Evolutionary conservation across 2,888 invertebrate genomes (phyloP), one percentile per base, ranked within the genome.

Genomic region (Agonopterix alstromeriana): DNA sequence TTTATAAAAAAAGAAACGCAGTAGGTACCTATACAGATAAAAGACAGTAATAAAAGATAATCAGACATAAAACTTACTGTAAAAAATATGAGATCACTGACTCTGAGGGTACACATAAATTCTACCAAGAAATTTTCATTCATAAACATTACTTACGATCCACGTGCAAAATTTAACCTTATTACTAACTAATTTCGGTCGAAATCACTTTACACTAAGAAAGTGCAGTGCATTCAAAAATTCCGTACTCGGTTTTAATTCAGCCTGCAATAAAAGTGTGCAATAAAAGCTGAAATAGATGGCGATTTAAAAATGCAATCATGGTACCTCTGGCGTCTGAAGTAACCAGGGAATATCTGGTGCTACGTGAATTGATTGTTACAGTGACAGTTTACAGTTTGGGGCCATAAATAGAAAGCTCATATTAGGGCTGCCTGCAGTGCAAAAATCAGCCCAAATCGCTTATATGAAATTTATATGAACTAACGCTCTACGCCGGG

Each of bases 231-330:
- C 49, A 51, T 27, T 46, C 43, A 45, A 48, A 53, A 51, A 48
- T 42, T 44, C 42, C 45, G n/a, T 4, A 53, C 50, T 54, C 50
- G 53, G 56, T 58, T 64, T 65, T 60, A 67, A 67, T 67, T 65
- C 61, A 58, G 63, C 60, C 58, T 58, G 65, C 61, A 63, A 63
- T 66, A 61, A 68, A 67, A 66, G 56, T 61, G 60, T 58, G 60
- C 60, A 63, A 61, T 65, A 64, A 67, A 69, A 60, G 59, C 55
- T 59, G 53, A 63, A 63, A 67, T 64, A 61, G 55, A 62, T 61
- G 63, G 65, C 55, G 61, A 59, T 68, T 67, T 63, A 54, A 65
- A 66, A 65, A 62, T 56, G 63, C 58, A 57, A 59, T 56, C 55
- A 58, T 56, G 58, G 65, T 61, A 61, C 53, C 59, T 59, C 56